A percentile compares a stretch with the other conserved stretches of the same genome.
Evolutionary conservation across 2,888 invertebrate genomes (phyloP).

Genomic region (Eretmocerus hayati): DNA sequence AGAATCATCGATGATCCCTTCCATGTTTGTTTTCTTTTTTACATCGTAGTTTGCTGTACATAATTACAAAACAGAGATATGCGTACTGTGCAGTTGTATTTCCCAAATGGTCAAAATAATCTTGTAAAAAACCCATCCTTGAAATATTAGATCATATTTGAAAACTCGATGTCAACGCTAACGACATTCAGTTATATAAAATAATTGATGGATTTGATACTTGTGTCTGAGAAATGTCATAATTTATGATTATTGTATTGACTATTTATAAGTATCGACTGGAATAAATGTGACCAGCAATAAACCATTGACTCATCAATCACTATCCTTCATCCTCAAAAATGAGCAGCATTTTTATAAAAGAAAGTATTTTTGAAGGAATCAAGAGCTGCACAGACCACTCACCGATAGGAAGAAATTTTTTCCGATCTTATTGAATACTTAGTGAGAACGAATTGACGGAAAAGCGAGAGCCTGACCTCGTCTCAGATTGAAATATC

Average conservation of each 20-base stretch:
- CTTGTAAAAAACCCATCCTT: slow-evolving; percentile 1
- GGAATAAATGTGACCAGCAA: slow-evolving; percentile 39
- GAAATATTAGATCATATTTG: slow-evolving; percentile 12
- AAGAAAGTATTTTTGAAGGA: background rate
- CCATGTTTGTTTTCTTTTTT: slow-evolving; percentile 24
- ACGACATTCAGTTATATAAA: slow-evolving; percentile 7
- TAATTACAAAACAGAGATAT: slow-evolving; percentile 18
- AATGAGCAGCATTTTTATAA: no score
- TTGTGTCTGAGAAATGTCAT: slow-evolving; percentile 20
- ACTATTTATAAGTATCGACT: slow-evolving; percentile 36
- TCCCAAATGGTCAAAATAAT: slow-evolving; percentile 19
- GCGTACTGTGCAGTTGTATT: slow-evolving; percentile 12
- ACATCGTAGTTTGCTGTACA: slow-evolving; percentile 21
- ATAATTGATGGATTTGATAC: slow-evolving; percentile 19
- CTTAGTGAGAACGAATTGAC: no score
- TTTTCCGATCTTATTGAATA: no score
- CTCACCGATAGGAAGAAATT: no score
- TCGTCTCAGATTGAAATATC: no score
- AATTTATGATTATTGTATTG: slow-evolving; percentile 32
- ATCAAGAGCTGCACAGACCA: background rate
- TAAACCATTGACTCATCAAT: slow-evolving; percentile 21
- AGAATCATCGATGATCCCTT: slow-evolving; percentile 10
- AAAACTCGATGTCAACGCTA: slow-evolving; percentile 6
- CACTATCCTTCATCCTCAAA: background rate
- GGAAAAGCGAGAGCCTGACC: no score